A percentile compares a stretch with the other conserved stretches of the same genome.
phyloP scores from a whole-genome alignment of 1,140 invertebrate species.

The Anadara kagoshimensis region DNA sequence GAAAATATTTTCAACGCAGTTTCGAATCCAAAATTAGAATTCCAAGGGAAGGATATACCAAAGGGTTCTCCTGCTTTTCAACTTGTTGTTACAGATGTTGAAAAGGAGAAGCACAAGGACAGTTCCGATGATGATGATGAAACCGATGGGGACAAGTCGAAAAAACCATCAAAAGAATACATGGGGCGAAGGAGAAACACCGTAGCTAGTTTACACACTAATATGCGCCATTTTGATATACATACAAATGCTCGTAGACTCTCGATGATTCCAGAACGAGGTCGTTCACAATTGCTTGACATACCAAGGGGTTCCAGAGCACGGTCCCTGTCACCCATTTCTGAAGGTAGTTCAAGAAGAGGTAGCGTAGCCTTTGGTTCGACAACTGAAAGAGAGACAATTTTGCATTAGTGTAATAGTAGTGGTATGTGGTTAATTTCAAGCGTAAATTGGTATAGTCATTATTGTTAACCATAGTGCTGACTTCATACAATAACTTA shows the following conservation, averaged over 20 bases:
- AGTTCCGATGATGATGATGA: constrained; percentile 2
- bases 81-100: constrained; percentile 9
- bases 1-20: constrained; percentile 9
- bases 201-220: background rate
- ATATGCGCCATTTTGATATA: background rate
- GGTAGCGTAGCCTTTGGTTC: constrained; percentile 12
- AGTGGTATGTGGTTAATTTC: background rate
- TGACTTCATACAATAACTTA: too few relatives aligned
- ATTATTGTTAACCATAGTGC: too few relatives aligned
- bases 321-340: constrained; percentile 9
- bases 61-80: constrained; percentile 12
- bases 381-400: constrained; percentile 2
- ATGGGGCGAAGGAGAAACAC: constrained; percentile 8
- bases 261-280: background rate
- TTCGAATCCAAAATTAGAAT: constrained; percentile 14
- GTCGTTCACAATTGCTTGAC: background rate
- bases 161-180: constrained; percentile 1
- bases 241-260: constrained; percentile 10
- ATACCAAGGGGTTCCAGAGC: background rate
- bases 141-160: background rate
- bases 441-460: too few relatives aligned
- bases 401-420: constrained; percentile 4
- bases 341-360: background rate
- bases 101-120: constrained; percentile 4
- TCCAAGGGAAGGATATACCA: constrained; percentile 14